Evolutionary conservation across 2,797 vertebrate genomes (phyloP).

Genomic region (Neosilurus mollespiculum): DNA sequence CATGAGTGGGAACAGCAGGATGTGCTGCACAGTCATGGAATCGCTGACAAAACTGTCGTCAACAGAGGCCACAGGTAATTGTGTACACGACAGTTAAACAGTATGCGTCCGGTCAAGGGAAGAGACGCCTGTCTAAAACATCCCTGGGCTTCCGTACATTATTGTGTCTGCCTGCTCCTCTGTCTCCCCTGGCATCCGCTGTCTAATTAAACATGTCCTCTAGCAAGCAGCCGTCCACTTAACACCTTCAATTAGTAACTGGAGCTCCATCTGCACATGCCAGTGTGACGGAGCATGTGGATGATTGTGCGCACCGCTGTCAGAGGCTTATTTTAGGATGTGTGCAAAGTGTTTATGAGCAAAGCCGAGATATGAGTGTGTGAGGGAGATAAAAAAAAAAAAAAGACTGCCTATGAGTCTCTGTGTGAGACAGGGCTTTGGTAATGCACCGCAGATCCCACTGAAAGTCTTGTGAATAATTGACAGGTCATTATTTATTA

Average conservation of each 20-base stretch:
- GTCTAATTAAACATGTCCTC: slow-evolving; percentile 73
- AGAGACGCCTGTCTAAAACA: slow-evolving; percentile 47
- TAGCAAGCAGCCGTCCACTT: slow-evolving; percentile 67
- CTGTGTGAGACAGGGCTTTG: slow-evolving; percentile 38
- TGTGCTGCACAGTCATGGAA: slow-evolving; percentile 41
- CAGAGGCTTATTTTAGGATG: slow-evolving; percentile 34
- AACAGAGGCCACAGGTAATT: slow-evolving; percentile 58
- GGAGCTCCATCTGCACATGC: slow-evolving; percentile 51
- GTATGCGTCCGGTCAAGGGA: slow-evolving; percentile 51
- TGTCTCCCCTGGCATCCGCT: slow-evolving; percentile 62
- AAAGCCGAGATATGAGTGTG: slow-evolving; percentile 24
- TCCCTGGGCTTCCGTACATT: slow-evolving; percentile 34
- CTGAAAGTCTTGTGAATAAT: slow-evolving; percentile 56
- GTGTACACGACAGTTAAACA: slow-evolving; percentile 63
- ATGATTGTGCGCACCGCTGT: slow-evolving; percentile 38
- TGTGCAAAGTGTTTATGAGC: slow-evolving; percentile 28
- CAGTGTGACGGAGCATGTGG: slow-evolving; percentile 39
- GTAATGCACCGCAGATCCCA: slow-evolving; percentile 51
- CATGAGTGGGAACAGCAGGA: slow-evolving; percentile 50
- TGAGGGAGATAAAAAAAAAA: background rate
- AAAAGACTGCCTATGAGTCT: slow-evolving; percentile 29
- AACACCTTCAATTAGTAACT: slow-evolving; percentile 71
- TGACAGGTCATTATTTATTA: slow-evolving; percentile 62
- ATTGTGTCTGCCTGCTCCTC: slow-evolving; percentile 46
- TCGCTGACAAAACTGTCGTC: slow-evolving; percentile 45